Evolutionary conservation across 2,888 invertebrate genomes (phyloP).

Genomic region (Polymixis lichenea): DNA sequence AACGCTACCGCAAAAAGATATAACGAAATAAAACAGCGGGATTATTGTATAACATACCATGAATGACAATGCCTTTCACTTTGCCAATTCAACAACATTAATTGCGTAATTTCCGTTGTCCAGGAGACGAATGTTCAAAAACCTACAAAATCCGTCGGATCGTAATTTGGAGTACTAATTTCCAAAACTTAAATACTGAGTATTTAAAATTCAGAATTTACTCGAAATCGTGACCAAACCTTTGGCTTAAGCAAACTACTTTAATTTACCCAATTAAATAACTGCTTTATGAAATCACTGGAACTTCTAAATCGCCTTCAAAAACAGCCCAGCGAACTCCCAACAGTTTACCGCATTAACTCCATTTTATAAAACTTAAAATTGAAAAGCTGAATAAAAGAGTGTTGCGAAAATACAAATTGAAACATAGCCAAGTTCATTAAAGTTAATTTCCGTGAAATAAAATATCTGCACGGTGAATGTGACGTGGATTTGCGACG

Average conservation of each 20-base stretch:
- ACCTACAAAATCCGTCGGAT: not conserved
- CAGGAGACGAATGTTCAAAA: not conserved
- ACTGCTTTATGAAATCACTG: constrained; percentile 38
- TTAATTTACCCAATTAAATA: constrained; percentile 24
- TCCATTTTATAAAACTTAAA: constrained; percentile 56
- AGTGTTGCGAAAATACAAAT: constrained; percentile 59
- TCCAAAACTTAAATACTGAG: not conserved
- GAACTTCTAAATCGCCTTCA: constrained; percentile 36
- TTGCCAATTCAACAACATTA: not conserved
- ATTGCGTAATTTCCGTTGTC: not conserved
- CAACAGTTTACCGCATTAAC: constrained; percentile 25
- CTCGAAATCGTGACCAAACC: not conserved
- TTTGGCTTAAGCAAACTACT: not conserved
- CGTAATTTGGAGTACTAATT: not conserved
- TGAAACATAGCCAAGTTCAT: constrained; percentile 66
- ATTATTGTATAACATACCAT: not conserved
- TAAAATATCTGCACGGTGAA: constrained; percentile 58
- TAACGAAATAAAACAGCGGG: not conserved
- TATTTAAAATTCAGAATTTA: not conserved
- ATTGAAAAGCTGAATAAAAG: constrained; percentile 54
- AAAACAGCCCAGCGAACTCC: constrained; percentile 34
- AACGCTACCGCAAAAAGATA: not conserved
- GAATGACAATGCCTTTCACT: not conserved
- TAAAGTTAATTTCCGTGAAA: constrained; percentile 67
- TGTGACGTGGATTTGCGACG: constrained; percentile 68